Conservation (phyloP, 2,797 vertebrate genomes). For the Apogon hyalosoma region DNA sequence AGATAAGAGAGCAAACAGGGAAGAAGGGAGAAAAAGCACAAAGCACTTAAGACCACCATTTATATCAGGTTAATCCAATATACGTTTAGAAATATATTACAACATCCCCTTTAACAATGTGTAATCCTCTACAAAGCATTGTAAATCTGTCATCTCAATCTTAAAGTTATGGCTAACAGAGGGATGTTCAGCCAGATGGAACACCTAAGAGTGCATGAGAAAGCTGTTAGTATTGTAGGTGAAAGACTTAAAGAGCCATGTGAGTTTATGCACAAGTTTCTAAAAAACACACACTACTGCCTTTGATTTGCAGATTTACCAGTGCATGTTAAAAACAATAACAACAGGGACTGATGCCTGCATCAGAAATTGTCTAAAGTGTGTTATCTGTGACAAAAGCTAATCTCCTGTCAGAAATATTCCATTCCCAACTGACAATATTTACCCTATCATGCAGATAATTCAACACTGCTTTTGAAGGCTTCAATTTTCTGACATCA, state of each 20-base stretch:
- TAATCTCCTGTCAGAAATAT: background rate
- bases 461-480: background rate
- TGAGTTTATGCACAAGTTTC: background rate
- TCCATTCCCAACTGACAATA: background rate
- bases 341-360: background rate
- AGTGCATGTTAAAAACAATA: background rate
- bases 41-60: conserved; percentile 55
- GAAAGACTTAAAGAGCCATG: background rate
- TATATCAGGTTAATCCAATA: conserved; percentile 10
- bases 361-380: background rate
- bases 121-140: background rate
- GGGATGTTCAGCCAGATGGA: no score
- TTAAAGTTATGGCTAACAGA: no score
- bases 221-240: background rate
- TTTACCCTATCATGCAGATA: background rate
- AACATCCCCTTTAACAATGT: conserved; percentile 5
- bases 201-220: no score
- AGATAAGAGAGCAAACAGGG: background rate
- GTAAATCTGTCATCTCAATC: no score
- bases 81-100: conserved; percentile 2
- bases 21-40: conserved; percentile 21
- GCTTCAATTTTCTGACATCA: background rate
- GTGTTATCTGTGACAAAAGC: background rate
- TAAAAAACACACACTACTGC: background rate
- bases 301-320: background rate